Evolutionary conservation across 2,113 vertebrate genomes (phyloP).

Genomic region (Cryptotis parvus): DNA sequence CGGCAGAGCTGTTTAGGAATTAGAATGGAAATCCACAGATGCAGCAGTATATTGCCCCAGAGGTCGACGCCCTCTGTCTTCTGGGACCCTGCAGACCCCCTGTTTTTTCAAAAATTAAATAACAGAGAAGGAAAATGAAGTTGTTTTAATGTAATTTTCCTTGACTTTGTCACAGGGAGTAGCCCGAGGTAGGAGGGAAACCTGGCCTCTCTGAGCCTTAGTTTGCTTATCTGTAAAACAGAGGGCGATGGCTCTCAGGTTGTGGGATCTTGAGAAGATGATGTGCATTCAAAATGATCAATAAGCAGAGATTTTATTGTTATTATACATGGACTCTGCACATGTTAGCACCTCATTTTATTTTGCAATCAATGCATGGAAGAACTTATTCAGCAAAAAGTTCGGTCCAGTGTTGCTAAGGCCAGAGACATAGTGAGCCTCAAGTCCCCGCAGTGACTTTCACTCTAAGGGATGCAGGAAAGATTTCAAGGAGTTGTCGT

Average conservation of each 20-base stretch:
- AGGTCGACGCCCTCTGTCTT: background rate
- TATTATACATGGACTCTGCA: background rate
- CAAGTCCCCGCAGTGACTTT: background rate
- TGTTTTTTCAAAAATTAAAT: slow-evolving; percentile 45
- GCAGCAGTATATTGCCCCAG: background rate
- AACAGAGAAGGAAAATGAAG: background rate
- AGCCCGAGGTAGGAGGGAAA: background rate
- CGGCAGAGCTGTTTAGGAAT: background rate
- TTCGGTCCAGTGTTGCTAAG: background rate
- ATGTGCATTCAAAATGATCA: background rate
- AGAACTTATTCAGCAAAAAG: background rate
- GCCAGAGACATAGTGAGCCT: background rate
- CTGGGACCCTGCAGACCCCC: background rate
- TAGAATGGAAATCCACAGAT: background rate
- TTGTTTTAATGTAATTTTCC: background rate
- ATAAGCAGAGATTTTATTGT: background rate
- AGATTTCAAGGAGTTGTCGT: background rate
- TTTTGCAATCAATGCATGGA: background rate
- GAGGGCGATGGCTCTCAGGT: background rate
- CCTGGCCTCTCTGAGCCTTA: background rate
- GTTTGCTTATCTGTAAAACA: slow-evolving; percentile 3
- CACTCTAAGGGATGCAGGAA: background rate
- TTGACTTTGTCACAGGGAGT: slow-evolving; percentile 19
- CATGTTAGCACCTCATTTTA: background rate
- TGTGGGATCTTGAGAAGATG: background rate